Evolutionary conservation across 2,113 vertebrate species (phyloP).

Genomic region (Lamprologus tigripictilis): DNA sequence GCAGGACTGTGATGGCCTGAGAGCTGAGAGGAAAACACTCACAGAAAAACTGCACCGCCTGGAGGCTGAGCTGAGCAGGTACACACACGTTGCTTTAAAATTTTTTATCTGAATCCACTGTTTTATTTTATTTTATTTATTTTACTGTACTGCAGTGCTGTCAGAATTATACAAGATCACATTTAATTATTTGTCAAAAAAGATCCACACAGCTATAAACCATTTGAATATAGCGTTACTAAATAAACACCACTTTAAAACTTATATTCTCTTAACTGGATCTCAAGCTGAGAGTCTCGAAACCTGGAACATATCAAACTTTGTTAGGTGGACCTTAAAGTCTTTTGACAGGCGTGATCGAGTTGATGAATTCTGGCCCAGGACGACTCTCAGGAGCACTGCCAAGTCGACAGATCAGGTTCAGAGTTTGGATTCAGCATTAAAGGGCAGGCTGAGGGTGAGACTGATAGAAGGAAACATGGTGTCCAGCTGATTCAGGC

Average conservation of each 20-base stretch:
- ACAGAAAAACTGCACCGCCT: conserved; percentile 79
- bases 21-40: conserved; percentile 77
- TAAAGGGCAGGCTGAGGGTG: not conserved
- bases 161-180: not conserved
- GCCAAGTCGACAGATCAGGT: not conserved
- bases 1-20: conserved; percentile 80
- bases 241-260: not conserved
- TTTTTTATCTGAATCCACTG: not conserved
- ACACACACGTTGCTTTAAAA: not conserved
- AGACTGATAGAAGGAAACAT: not conserved
- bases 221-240: not conserved
- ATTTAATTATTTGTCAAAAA: not conserved
- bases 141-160: not conserved
- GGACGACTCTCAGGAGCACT: not conserved
- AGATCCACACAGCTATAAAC: not conserved
- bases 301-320: not conserved
- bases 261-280: not conserved
- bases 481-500: conserved; percentile 8
- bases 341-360: not conserved
- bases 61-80: conserved; percentile 89
- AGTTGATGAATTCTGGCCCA: not conserved
- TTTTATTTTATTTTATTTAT: not conserved
- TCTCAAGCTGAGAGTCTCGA: not conserved
- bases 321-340: not conserved
- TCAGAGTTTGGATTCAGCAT: not conserved